Evolutionary conservation across 2,888 invertebrate genomes (phyloP).

Genomic region (Apodemia mormo): DNA sequence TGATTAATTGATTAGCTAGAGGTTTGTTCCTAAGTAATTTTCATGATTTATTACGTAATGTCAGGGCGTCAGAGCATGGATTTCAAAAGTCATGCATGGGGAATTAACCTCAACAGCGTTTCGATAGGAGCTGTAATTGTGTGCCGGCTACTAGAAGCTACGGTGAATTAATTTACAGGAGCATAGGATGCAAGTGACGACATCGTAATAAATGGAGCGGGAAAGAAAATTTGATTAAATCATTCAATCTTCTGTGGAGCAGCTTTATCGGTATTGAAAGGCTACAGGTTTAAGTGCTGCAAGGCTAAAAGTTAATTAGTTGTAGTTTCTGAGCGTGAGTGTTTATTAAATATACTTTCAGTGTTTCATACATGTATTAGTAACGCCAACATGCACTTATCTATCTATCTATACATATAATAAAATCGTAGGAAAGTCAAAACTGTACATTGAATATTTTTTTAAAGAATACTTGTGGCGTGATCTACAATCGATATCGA

Average conservation of each 20-base stretch:
- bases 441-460: no score
- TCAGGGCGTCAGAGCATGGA: slow-evolving; percentile 36
- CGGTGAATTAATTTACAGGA: slow-evolving; percentile 43
- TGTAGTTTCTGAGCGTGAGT: background rate
- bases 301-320: slow-evolving; percentile 3
- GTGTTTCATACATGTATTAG: no score
- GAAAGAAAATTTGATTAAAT: slow-evolving; percentile 37
- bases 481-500: no score
- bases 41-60: slow-evolving; percentile 65
- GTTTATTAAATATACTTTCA: no score
- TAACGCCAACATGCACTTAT: no score
- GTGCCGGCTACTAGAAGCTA: slow-evolving; percentile 36
- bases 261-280: slow-evolving; percentile 2
- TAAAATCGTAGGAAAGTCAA: no score
- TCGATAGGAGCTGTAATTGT: slow-evolving; percentile 34
- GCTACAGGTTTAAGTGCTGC: slow-evolving; percentile 2
- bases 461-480: no score
- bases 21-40: slow-evolving; percentile 66
- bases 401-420: no score
- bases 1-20: slow-evolving; percentile 77
- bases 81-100: slow-evolving; percentile 35
- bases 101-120: slow-evolving; percentile 32
- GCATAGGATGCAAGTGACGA: slow-evolving; percentile 42
- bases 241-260: slow-evolving; percentile 18
- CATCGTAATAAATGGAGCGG: slow-evolving; percentile 38